Evolutionary conservation across 2,888 invertebrate genomes (phyloP), one percentile per base, ranked within the genome.

Genomic region (Alviniconcha strummeri): DNA sequence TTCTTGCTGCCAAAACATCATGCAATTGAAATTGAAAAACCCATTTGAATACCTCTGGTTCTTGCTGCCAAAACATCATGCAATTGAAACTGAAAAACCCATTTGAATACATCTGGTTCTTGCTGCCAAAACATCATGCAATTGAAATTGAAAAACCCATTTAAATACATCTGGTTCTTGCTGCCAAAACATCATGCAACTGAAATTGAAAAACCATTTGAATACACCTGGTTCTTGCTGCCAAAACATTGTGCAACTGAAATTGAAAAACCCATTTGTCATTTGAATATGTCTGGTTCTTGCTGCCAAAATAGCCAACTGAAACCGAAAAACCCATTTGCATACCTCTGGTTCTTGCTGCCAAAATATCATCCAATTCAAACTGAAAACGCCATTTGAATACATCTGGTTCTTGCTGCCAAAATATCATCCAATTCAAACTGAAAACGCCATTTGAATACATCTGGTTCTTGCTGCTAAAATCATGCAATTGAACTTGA

Each of bases 221-320:
- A 94, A 90, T 96, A 96, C 13, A 88, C 83, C 6, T 90, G 91
- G 57, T 87, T 82, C 77, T 88, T 88, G 79, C 90, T 90, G 84
- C 15, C 85, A n/a, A 77, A 56, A 57, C 3, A 19, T 9, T 7
- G 17, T 11, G 11, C 64, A 74, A 64, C 8, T 36, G 1, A 83
- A 36, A 83, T 3, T 36, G 36, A 36, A 36, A 36, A 36, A 36
- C 36, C 36, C 36, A 36, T 96, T 95, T 54, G 95, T n/a, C n/a
- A n/a, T n/a, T n/a, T n/a, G n/a, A 94, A 90, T 96, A 96, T 15
- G 88, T 84, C 6, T 90, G 91, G 57, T 87, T 82, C 77, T 88
- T 88, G 79, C 90, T 90, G 84, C 15, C 85, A n/a, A 77, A 56
- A 57, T 0, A 19, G 4, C 6, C n/a, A n/a, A n/a, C n/a, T n/a